Conservation (phyloP, 1,140 invertebrate species). For the Halyomorpha halys region DNA sequence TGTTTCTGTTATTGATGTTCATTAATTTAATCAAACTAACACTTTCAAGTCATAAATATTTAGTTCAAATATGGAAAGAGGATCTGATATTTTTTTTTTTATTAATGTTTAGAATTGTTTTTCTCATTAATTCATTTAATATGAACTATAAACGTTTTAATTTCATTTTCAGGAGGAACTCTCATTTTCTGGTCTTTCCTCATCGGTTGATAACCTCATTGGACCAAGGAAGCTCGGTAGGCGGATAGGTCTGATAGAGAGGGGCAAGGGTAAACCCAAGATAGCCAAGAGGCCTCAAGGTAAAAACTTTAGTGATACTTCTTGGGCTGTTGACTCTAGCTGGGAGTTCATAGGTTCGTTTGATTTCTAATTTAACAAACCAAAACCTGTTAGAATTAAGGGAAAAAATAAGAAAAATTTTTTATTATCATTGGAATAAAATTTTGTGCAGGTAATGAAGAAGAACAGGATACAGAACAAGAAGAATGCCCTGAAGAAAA, state of each 20-base stretch:
- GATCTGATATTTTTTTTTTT: constrained; percentile 14
- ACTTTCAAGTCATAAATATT: too few species aligned
- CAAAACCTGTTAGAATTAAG: background rate
- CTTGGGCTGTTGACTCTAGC: constrained; percentile 73
- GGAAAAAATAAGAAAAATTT: background rate
- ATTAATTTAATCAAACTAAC: too few species aligned
- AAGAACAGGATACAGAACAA: constrained; percentile 42
- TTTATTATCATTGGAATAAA: constrained; percentile 15
- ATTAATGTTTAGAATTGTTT: constrained; percentile 17
- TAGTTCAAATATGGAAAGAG: too few species aligned
- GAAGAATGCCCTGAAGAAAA: constrained; percentile 40
- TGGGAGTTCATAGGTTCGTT: constrained; percentile 70
- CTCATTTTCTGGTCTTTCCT: constrained; percentile 40
- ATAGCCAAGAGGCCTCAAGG: constrained; percentile 35
- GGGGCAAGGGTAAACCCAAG: constrained; percentile 38
- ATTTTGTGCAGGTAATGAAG: constrained; percentile 37
- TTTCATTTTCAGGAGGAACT: constrained; percentile 29
- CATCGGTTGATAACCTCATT: constrained; percentile 54
- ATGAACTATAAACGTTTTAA: too few species aligned
- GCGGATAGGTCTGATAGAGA: constrained; percentile 20
- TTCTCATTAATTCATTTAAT: too few species aligned
- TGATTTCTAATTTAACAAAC: constrained; percentile 1
- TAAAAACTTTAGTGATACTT: constrained; percentile 43
- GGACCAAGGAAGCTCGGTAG: constrained; percentile 30
- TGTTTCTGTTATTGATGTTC: too few species aligned